Evolutionary conservation across 2,888 invertebrate species (phyloP).

Genomic region (Caenorhabditis angaria): DNA sequence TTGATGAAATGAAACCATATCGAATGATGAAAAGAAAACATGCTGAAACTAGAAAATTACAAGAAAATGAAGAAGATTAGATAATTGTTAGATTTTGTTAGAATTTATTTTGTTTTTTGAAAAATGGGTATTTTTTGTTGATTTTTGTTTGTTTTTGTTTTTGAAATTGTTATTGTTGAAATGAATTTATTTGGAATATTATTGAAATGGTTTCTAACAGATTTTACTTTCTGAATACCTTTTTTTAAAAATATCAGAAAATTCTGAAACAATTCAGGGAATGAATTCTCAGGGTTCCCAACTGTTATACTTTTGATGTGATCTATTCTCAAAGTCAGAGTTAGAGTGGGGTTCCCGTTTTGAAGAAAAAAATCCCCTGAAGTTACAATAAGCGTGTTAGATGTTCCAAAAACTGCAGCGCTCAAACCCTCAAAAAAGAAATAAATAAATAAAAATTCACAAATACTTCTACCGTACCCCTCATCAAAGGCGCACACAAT

Average conservation of each 20-base stretch:
- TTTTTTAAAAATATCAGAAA: neutral
- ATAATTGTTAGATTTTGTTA: conserved; percentile 2
- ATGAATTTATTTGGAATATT: conserved; percentile 8
- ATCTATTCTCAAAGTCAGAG: no score
- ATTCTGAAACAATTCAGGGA: conserved; percentile 16
- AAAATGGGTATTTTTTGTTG: conserved; percentile 13
- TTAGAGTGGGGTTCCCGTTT: no score
- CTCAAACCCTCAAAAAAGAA: no score
- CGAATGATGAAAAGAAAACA: conserved; percentile 55
- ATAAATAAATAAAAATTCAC: no score
- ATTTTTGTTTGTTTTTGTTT: conserved; percentile 28
- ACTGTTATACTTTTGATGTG: no score
- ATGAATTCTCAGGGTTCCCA: no score
- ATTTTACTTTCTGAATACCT: neutral
- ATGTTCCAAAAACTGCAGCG: no score
- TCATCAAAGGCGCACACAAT: no score
- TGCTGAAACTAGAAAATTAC: conserved; percentile 33
- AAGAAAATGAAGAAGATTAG: conserved; percentile 42
- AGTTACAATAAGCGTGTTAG: no score
- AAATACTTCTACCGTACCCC: no score
- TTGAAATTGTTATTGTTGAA: conserved; percentile 19
- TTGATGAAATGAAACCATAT: conserved; percentile 63
- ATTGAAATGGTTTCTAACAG: neutral
- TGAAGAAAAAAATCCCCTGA: no score
- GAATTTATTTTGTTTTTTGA: conserved; percentile 10